Base-by-base conservation (phyloP, 1,140 invertebrate species). In the Philotrypesis tridentata region DNA sequence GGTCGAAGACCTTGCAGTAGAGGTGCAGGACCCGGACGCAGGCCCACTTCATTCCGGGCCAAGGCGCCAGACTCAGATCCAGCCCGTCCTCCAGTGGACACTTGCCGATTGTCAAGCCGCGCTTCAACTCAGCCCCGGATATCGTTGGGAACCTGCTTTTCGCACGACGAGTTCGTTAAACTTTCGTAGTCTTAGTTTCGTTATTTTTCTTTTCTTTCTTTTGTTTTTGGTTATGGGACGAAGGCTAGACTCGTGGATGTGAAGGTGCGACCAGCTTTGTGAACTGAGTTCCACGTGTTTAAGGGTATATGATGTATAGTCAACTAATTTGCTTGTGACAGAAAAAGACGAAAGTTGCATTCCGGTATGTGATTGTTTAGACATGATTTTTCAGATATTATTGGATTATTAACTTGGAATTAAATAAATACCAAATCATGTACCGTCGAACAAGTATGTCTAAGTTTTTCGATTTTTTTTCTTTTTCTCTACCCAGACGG, bases 1-100 rank as follows among this genome's bases (percentile, higher is more conserved):
- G 94, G 87, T 96, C 95, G 90, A 97, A 96, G 84, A 96, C 95
- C 89, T 96, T 96, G 91, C 95, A 96, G 89, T 97, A 97, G 63
- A 96, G 92, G 87, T 96, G 95, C 65, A 97, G 92, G 68, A 97
- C 95, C 90, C 95, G 94, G 80, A 96, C 93, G 90, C 96, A 96
- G 85, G 95, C 94, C 89, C 95, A 95, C 83, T 94, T 94, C 89
- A 96, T 94, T 25, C 96, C 96, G 8, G 95, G 94, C 96, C 96
- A 96, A 65, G 95, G 95, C 73, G 90, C 90, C 27, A 92, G 84
- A 73, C 88, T 91, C 73, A 92, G 89, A 75, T 92, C 90, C 65
- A 92, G 85, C n/a, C 91, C 91, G 40, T 91, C 90, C 29, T 91
- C 90, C 31, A 91, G 84, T 0, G 89, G 90, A 84, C 90, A 91